Evolutionary conservation across 2,113 vertebrate species (phyloP), one percentile per base, ranked within the genome.

Genomic region (Ictidomys tridecemlineatus): DNA sequence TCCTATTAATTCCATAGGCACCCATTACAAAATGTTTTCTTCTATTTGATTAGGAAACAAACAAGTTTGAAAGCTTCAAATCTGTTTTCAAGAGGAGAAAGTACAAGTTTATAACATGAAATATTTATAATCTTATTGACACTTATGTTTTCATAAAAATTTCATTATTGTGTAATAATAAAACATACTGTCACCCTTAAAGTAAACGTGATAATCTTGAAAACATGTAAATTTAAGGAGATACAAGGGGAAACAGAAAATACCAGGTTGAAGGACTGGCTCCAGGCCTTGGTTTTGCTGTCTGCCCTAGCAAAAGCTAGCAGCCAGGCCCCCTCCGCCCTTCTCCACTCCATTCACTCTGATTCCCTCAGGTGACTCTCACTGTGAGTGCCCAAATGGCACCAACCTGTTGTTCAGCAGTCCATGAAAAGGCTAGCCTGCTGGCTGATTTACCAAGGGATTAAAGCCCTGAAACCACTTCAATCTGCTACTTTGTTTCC

Each of bases 361-460:
- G 61, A 98, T 98, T 99, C 99, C 98, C 99, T 96, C 97, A 97
- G 98, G 98, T 98, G 97, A 95, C 78, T 98, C 97, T 98, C 97
- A 97, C 86, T 98, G 97, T 98, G 95, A 98, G 92, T 98, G 98
- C 98, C 98, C 99, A 99, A 98, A 99, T 98, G 98, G 98, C 98
- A 98, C 83, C 98, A 98, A 98, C 98, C 99, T 98, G 98, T 98
- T 98, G 98, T 98, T 98, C 94, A 97, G 98, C 97, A 77, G 86
- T 89, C 98, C 98, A 95, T 98, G 98, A 98, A 98, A 98, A 98
- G 99, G 98, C 98, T 79, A 99, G 99, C 99, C 99, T 99, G 98
- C 99, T 99, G 99, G 98, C 98, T 98, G 98, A 98, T 99, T 98
- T 99, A 99, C 98, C 98, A 98, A 97, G 99, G 99, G 99, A 99